phyloP scores from a whole-genome alignment of 2,797 vertebrate genomes.

The Chelon labrosus region DNA sequence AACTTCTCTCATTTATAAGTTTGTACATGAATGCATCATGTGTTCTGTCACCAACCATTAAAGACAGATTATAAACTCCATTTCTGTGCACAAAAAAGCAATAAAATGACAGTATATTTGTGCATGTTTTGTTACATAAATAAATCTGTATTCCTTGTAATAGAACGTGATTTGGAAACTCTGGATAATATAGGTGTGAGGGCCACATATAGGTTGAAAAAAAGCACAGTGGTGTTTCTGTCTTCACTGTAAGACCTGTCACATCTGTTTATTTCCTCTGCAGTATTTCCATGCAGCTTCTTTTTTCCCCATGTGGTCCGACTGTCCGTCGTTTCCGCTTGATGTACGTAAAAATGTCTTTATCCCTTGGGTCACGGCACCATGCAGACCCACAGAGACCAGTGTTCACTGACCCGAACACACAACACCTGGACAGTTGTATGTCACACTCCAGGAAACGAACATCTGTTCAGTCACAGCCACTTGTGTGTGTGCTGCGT shows the following conservation, averaged over 20 bases:
- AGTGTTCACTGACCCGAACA: conserved; percentile 68
- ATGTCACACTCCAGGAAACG: conserved; percentile 51
- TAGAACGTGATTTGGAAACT: background rate
- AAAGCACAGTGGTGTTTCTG: background rate
- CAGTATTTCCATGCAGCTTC: conserved; percentile 31
- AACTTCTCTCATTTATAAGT: too few species aligned
- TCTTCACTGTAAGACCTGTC: conserved; percentile 4
- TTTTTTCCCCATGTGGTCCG: conserved; percentile 25
- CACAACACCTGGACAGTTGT: conserved; percentile 74
- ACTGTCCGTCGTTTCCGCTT: conserved; percentile 51
- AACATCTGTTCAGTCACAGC: conserved; percentile 35
- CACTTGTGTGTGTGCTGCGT: conserved; percentile 28
- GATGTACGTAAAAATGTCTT: conserved; percentile 42
- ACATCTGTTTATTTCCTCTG: background rate
- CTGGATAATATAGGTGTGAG: too few species aligned
- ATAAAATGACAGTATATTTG: background rate
- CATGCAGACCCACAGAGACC: conserved; percentile 45
- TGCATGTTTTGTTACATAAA: too few species aligned
- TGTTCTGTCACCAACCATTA: background rate
- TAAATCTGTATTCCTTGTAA: background rate
- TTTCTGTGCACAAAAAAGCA: too few species aligned
- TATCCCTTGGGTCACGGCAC: conserved; percentile 53
- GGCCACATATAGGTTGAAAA: background rate
- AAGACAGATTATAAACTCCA: background rate
- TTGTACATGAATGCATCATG: too few species aligned